Evolutionary conservation across 1,140 invertebrate species (phyloP), one percentile per base, ranked within the genome.

Genomic region (Meloidogyne floridensis): DNA sequence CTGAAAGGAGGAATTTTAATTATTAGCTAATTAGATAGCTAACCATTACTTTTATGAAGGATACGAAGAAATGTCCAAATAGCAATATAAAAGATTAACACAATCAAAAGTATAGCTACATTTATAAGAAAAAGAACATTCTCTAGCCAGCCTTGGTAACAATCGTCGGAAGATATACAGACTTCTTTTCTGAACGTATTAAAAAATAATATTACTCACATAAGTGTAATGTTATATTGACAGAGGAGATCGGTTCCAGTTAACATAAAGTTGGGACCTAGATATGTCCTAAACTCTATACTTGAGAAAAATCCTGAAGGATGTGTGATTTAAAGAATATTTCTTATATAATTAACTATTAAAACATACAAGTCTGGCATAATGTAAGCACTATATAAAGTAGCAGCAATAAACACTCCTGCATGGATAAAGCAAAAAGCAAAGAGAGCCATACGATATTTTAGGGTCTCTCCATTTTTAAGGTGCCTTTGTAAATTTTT

Each of bases 41-140:
- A 65, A 65, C 59, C 59, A 65, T 65, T 65, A 65, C 59, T 65
- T 65, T 65, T 65, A 65, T 65, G 59, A n/a, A 65, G 7, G 7
- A n/a, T 65, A 18, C 59, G 59, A 2, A 65, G 6, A 8, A n/a
- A 65, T 6, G n/a, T 65, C 59, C 59, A 65, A 65, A 65, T 65
- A n/a, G 59, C 59, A 65, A 65, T 65, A 65, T 65, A 65, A 65
- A 65, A 65, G n/a, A 65, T 6, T 18, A 65, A 13, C 1, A 65
- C 59, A 65, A 65, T n/a, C n/a, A 65, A 65, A 13, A 65, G n/a
- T 18, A 65, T 65, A 7, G 7, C 15, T 6, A 65, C 59, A 65
- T 65, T 65, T 65, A 65, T 65, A 2, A 6, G 59, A n/a, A 65
- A 65, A 3, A 65, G 59, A n/a, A 65, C 3, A 65, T 13, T 65